These are phyloP conservation scores for Diploscapter pachys DNA, from an alignment of 1,140 invertebrate genomes.

Conservation along the genomic window DNA sequence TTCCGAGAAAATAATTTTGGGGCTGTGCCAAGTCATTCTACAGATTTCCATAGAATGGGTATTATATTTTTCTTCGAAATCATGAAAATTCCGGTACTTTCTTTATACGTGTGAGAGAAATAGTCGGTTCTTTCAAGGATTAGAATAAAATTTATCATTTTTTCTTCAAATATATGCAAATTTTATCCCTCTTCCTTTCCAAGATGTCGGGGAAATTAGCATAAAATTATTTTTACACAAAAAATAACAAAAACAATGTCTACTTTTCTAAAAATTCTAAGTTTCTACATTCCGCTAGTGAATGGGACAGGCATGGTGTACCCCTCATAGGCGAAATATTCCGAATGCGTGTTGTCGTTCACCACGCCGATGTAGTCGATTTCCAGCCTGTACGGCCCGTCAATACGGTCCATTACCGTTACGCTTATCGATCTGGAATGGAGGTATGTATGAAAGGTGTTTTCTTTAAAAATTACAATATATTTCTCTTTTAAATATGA, in stretches of 20 bases:
- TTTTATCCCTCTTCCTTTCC: too few species aligned
- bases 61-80: too few species aligned
- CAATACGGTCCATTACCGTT: conserved; percentile 52
- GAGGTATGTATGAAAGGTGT: not conserved
- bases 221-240: not conserved
- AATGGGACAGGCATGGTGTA: conserved; percentile 48
- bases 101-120: not conserved
- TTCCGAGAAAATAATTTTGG: too few species aligned
- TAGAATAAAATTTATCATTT: not conserved
- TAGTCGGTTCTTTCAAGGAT: not conserved
- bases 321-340: conserved; percentile 53
- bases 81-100: too few species aligned
- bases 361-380: conserved; percentile 55
- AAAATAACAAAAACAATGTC: not conserved
- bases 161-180: not conserved
- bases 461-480: not conserved
- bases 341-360: conserved; percentile 48
- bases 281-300: conserved; percentile 35
- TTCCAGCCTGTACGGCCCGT: conserved; percentile 51
- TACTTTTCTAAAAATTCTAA: too few species aligned
- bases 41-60: too few species aligned
- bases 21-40: too few species aligned
- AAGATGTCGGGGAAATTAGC: too few species aligned
- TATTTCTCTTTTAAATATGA: conserved; percentile 12
- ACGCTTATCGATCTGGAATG: conserved; percentile 51